phyloP scores from a whole-genome alignment of 2,797 vertebrate genomes.

The Podarcis lilfordi region DNA sequence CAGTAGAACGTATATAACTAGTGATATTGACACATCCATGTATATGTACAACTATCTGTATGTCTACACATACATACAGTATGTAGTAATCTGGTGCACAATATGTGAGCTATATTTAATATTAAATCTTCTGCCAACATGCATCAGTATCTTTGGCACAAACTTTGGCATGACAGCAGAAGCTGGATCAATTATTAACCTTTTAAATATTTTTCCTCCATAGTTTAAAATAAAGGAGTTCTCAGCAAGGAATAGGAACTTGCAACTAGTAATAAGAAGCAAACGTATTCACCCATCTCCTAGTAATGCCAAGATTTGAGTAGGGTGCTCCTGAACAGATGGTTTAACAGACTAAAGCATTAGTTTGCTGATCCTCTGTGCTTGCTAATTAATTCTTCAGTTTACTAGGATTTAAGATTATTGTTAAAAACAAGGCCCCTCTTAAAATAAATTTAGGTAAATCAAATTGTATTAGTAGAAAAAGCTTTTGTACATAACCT shows the following conservation, averaged over 20 bases:
- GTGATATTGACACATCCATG: slow-evolving; percentile 31
- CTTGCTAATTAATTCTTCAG: slow-evolving; percentile 83
- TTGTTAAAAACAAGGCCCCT: slow-evolving; percentile 78
- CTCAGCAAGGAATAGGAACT: slow-evolving; percentile 63
- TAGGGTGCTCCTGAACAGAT: slow-evolving; percentile 79
- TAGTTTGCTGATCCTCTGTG: slow-evolving; percentile 79
- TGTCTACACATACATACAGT: slow-evolving; percentile 2
- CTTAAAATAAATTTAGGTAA: slow-evolving; percentile 78
- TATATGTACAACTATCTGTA: background rate
- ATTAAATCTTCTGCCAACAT: slow-evolving; percentile 51
- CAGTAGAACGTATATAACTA: slow-evolving; percentile 23
- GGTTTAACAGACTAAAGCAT: slow-evolving; percentile 82
- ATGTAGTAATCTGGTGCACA: slow-evolving; percentile 29
- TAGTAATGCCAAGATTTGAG: slow-evolving; percentile 75
- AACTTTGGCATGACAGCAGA: slow-evolving; percentile 30
- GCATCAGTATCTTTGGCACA: slow-evolving; percentile 54
- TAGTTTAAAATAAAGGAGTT: slow-evolving; percentile 29
- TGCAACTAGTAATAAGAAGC: slow-evolving; percentile 62
- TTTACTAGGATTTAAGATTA: slow-evolving; percentile 80
- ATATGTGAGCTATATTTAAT: slow-evolving; percentile 31
- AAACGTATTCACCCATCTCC: slow-evolving; percentile 67
- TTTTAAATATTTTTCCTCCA: slow-evolving; percentile 41
- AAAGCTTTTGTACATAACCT: slow-evolving; percentile 40
- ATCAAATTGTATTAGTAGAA: slow-evolving; percentile 64
- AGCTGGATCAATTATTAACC: slow-evolving; percentile 49